A percentile compares a stretch with the other conserved stretches of the same genome.
phyloP scores from a whole-genome alignment of 2,888 invertebrate species.

The Napeogenes sylphis region DNA sequence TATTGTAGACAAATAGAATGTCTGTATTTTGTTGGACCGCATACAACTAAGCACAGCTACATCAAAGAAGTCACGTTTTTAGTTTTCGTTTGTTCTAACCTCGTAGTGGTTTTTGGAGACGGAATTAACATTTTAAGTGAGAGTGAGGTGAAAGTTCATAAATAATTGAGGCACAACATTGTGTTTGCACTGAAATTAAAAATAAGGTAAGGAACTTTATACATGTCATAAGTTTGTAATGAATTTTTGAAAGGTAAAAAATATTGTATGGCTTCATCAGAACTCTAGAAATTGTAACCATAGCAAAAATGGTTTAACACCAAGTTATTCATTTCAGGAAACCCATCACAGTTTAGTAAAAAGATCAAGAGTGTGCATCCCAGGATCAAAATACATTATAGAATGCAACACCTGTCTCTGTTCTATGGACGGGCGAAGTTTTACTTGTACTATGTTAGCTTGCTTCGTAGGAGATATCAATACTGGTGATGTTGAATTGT shows the following conservation, averaged over 20 bases:
- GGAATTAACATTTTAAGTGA: too few species aligned
- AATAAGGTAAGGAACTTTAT: conserved; percentile 21
- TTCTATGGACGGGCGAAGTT: conserved; percentile 62
- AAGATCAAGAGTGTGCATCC: conserved; percentile 40
- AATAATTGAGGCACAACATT: background rate
- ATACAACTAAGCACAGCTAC: conserved; percentile 19
- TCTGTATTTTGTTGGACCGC: too few species aligned
- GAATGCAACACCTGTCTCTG: conserved; percentile 62
- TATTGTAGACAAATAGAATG: too few species aligned
- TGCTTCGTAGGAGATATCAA: conserved; percentile 53
- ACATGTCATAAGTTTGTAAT: too few species aligned
- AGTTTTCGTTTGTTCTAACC: background rate
- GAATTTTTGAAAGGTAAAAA: too few species aligned
- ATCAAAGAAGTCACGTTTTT: conserved; percentile 10
- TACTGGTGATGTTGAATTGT: conserved; percentile 60
- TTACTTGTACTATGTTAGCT: conserved; percentile 70
- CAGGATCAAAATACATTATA: conserved; percentile 46
- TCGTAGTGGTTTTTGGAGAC: conserved; percentile 1
- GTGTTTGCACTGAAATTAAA: background rate
- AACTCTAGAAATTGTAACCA: too few species aligned
- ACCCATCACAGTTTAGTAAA: background rate
- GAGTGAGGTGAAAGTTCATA: too few species aligned
- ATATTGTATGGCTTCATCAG: too few species aligned
- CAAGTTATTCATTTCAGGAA: background rate
- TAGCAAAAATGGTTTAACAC: background rate